Evolutionary conservation across 2,113 vertebrate genomes (phyloP).

Genomic region (Nerophis ophidion): DNA sequence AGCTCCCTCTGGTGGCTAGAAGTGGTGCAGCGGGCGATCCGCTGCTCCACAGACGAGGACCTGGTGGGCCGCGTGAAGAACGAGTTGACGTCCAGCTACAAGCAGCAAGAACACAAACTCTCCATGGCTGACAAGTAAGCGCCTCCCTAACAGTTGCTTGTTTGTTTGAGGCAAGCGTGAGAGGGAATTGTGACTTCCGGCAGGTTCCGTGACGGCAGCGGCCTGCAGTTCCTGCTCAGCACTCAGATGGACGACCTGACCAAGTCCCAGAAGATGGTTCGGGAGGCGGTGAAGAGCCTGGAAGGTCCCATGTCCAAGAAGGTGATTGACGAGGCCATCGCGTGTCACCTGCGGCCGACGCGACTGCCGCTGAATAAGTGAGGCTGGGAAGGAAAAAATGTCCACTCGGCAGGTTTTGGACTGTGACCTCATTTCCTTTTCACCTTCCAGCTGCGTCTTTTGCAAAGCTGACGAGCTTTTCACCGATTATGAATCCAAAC

Average conservation of each 20-base stretch:
- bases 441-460: slow-evolving; percentile 84
- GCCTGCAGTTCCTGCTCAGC: slow-evolving; percentile 87
- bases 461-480: slow-evolving; percentile 97
- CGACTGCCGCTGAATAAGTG: slow-evolving; percentile 95
- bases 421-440: slow-evolving; percentile 18
- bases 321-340: slow-evolving; percentile 87
- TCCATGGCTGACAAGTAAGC: slow-evolving; percentile 90
- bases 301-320: slow-evolving; percentile 85
- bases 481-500: slow-evolving; percentile 94
- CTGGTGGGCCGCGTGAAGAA: slow-evolving; percentile 89
- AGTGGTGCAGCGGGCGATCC: slow-evolving; percentile 81
- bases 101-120: slow-evolving; percentile 83
- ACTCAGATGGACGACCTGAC: slow-evolving; percentile 86
- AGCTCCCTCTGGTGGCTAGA: slow-evolving; percentile 95
- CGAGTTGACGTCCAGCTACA: slow-evolving; percentile 88
- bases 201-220: slow-evolving; percentile 88
- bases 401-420: neutral
- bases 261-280: slow-evolving; percentile 88
- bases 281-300: slow-evolving; percentile 86
- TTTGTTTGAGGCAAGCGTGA: too few relatives aligned
- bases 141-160: too few relatives aligned
- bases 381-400: slow-evolving; percentile 21
- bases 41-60: slow-evolving; percentile 84
- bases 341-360: slow-evolving; percentile 87
- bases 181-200: too few relatives aligned